Percentiles rank a stretch among this genome's conserved stretches.
Evolutionary conservation across 2,797 vertebrate genomes (phyloP).

Genomic region (Merluccius polli): DNA sequence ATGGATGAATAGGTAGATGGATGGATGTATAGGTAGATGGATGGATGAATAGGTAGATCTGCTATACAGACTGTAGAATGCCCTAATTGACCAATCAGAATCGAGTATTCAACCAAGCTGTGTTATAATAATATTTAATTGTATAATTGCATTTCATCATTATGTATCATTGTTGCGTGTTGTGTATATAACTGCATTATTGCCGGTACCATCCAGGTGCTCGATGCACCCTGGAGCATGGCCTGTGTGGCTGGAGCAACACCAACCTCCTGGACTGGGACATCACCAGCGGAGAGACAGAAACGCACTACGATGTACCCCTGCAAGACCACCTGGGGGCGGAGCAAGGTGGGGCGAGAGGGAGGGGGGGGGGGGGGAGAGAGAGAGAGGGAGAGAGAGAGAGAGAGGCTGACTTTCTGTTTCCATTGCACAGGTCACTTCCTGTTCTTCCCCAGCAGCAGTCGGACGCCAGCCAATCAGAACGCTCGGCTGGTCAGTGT

Average conservation of each 20-base stretch:
- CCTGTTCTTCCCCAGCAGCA: constrained; percentile 75
- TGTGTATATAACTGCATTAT: constrained; percentile 3
- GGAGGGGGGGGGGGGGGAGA: not conserved
- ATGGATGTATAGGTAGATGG: too few species aligned
- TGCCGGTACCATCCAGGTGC: constrained; percentile 46
- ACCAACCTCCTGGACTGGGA: constrained; percentile 79
- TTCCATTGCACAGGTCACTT: constrained; percentile 79
- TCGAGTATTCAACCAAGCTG: too few species aligned
- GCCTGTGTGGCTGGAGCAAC: constrained; percentile 85
- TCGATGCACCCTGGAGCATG: constrained; percentile 81
- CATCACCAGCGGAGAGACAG: constrained; percentile 69
- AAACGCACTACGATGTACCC: constrained; percentile 69
- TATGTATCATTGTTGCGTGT: not conserved
- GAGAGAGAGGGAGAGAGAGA: not conserved
- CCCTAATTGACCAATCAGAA: too few species aligned
- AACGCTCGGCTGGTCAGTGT: constrained; percentile 79
- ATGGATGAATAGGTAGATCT: too few species aligned
- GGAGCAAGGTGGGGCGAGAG: constrained; percentile 66
- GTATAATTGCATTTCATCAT: too few species aligned
- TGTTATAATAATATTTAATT: too few species aligned
- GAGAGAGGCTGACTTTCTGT: not conserved
- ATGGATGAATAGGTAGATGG: too few species aligned
- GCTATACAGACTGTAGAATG: too few species aligned
- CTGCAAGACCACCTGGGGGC: constrained; percentile 79
- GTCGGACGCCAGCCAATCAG: constrained; percentile 64